Conservation (phyloP, 2,113 vertebrate species). For the Triplophysa tibetana region DNA sequence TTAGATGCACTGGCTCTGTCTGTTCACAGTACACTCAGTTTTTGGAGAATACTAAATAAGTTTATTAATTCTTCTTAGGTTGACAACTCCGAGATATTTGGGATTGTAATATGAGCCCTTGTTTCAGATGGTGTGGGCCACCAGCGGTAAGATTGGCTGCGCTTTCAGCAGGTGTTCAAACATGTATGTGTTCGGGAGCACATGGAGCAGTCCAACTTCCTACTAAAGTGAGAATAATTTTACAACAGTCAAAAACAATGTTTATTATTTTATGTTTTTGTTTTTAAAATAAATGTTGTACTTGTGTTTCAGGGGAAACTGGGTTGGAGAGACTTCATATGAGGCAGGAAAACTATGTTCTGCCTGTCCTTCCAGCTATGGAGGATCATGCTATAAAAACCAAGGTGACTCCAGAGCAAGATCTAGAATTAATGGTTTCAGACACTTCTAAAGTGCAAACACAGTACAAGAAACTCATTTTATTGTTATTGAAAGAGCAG, state of each 20-base stretch:
- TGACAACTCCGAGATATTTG: background rate
- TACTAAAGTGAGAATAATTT: conserved; percentile 74
- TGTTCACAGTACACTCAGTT: conserved; percentile 93
- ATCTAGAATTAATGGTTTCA: conserved; percentile 72
- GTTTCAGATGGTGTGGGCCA: conserved; percentile 91
- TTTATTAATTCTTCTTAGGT: background rate
- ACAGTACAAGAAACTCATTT: background rate
- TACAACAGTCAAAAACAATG: too few species aligned
- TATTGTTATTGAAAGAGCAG: background rate
- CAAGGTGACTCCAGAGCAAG: conserved; percentile 77
- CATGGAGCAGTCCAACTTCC: too few species aligned
- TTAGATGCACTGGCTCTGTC: conserved; percentile 77
- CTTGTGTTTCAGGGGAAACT: conserved; percentile 83
- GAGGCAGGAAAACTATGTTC: conserved; percentile 82
- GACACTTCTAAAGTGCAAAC: conserved; percentile 3
- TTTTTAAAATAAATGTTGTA: background rate
- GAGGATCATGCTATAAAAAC: conserved; percentile 82
- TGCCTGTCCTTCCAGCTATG: conserved; percentile 81
- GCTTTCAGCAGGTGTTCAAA: conserved; percentile 80
- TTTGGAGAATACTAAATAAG: background rate
- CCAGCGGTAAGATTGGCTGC: conserved; percentile 84
- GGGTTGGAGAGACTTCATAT: conserved; percentile 86
- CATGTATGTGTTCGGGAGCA: conserved; percentile 80
- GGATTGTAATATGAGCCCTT: conserved; percentile 3
- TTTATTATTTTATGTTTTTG: too few species aligned